Conservation (phyloP, 2,113 vertebrate species). For the Geococcyx californianus region DNA sequence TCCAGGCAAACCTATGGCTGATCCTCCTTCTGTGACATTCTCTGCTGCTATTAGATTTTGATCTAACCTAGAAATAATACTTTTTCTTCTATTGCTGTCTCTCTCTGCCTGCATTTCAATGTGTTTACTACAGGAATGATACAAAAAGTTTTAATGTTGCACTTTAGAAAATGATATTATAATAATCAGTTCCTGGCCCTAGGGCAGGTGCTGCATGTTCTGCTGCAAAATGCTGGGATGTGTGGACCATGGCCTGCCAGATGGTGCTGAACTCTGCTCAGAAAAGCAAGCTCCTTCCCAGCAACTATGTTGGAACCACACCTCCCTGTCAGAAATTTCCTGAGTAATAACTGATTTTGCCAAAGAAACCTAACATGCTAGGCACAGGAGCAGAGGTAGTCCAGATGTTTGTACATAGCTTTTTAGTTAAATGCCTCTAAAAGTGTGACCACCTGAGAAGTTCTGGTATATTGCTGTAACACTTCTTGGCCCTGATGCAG, state of each 20-base stretch:
- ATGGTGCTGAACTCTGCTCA: fast-evolving
- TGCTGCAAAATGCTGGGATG: background rate
- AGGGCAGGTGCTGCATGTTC: background rate
- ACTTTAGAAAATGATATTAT: background rate
- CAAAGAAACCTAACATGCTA: background rate
- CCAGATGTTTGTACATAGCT: background rate
- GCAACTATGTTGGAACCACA: background rate
- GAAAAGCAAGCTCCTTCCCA: background rate
- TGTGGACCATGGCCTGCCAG: background rate
- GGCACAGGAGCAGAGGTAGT: background rate
- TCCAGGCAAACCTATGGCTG: background rate
- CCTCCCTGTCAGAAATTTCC: background rate
- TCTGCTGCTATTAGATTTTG: background rate
- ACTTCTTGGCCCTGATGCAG: fast-evolving
- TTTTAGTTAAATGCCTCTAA: background rate
- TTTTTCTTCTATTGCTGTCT: background rate
- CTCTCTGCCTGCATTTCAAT: background rate
- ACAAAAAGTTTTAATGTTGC: background rate
- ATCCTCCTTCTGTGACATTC: background rate
- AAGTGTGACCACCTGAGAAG: background rate
- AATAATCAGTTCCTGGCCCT: background rate
- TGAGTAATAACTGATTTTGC: background rate
- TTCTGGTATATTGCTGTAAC: background rate
- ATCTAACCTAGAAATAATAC: background rate
- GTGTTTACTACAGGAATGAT: background rate